phyloP scores from a whole-genome alignment of 2,888 invertebrate genomes.

The Drosophila acutilabella region DNA sequence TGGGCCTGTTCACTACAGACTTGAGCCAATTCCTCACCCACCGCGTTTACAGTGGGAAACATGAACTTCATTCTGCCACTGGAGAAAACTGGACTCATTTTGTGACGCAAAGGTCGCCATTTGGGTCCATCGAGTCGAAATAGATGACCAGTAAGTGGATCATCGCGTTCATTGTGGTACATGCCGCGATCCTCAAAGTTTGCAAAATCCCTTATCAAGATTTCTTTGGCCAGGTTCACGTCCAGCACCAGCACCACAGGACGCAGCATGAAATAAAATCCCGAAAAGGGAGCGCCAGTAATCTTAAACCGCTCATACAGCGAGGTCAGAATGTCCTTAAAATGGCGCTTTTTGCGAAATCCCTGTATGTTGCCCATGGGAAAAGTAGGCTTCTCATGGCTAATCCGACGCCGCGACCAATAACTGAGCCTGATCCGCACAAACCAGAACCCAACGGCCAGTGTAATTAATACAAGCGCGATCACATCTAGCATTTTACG shows the following conservation, averaged over 20 bases:
- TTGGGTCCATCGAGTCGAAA: slow-evolving; percentile 76
- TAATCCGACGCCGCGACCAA: slow-evolving; percentile 69
- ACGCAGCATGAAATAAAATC: slow-evolving; percentile 68
- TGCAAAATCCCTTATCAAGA: slow-evolving; percentile 71
- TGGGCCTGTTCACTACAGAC: slow-evolving; percentile 46
- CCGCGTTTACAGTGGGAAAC: slow-evolving; percentile 79
- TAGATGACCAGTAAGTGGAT: slow-evolving; percentile 83
- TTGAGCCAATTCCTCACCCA: slow-evolving; percentile 56
- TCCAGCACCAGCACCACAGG: slow-evolving; percentile 75
- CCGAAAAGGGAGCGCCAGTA: slow-evolving; percentile 64
- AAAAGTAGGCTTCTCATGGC: slow-evolving; percentile 58
- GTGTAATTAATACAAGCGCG: slow-evolving; percentile 54
- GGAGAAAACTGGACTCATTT: slow-evolving; percentile 85
- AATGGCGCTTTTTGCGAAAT: slow-evolving; percentile 52
- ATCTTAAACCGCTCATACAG: slow-evolving; percentile 60
- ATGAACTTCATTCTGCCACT: slow-evolving; percentile 85
- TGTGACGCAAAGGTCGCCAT: slow-evolving; percentile 85
- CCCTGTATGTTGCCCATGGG: slow-evolving; percentile 70
- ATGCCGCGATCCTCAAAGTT: slow-evolving; percentile 83
- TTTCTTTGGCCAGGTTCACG: slow-evolving; percentile 64
- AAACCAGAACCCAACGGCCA: slow-evolving; percentile 64
- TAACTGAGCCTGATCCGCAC: slow-evolving; percentile 60
- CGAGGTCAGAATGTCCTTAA: slow-evolving; percentile 58
- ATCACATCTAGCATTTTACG: slow-evolving; percentile 62
- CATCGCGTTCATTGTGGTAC: slow-evolving; percentile 78